phyloP scores from a whole-genome alignment of 2,113 vertebrate species.

The Podiceps cristatus region DNA sequence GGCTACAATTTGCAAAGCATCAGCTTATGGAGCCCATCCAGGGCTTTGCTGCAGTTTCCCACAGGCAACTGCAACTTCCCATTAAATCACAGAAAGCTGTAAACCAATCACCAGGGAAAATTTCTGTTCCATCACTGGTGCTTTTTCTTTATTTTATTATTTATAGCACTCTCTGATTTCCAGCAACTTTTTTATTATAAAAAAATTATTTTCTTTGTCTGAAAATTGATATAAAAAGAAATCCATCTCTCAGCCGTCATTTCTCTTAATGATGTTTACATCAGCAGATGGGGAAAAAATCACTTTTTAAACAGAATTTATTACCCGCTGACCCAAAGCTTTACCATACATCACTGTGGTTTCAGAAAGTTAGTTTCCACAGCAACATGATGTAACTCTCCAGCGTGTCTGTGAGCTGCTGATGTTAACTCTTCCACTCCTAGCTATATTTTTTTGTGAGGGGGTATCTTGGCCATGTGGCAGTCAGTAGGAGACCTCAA shows the following conservation, averaged over 20 bases:
- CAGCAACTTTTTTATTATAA: constrained; percentile 61
- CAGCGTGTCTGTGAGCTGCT: constrained; percentile 13
- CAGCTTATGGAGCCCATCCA: not conserved
- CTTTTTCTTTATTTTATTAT: constrained; percentile 69
- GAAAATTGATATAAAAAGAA: constrained; percentile 72
- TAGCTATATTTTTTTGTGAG: not conserved
- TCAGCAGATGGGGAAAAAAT: constrained; percentile 78
- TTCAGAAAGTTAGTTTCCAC: constrained; percentile 83
- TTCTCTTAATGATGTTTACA: constrained; percentile 80
- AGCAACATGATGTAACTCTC: constrained; percentile 76
- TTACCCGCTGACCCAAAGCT: constrained; percentile 82
- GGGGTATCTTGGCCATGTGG: not conserved
- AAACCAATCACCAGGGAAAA: constrained; percentile 63
- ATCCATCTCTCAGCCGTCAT: constrained; percentile 72
- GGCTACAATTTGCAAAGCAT: not conserved
- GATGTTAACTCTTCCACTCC: constrained; percentile 73
- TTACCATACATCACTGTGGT: constrained; percentile 72
- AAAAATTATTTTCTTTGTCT: constrained; percentile 71
- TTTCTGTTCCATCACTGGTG: constrained; percentile 56
- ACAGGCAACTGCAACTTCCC: constrained; percentile 18
- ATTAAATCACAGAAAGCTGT: constrained; percentile 57
- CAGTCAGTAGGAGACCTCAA: not conserved
- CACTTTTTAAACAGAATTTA: constrained; percentile 83
- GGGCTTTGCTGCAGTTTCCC: constrained; percentile 26
- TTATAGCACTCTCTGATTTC: constrained; percentile 62